These are phyloP conservation scores for Agapostemon virescens DNA, from an alignment of 2,888 invertebrate species.

Conservation along the genomic window DNA sequence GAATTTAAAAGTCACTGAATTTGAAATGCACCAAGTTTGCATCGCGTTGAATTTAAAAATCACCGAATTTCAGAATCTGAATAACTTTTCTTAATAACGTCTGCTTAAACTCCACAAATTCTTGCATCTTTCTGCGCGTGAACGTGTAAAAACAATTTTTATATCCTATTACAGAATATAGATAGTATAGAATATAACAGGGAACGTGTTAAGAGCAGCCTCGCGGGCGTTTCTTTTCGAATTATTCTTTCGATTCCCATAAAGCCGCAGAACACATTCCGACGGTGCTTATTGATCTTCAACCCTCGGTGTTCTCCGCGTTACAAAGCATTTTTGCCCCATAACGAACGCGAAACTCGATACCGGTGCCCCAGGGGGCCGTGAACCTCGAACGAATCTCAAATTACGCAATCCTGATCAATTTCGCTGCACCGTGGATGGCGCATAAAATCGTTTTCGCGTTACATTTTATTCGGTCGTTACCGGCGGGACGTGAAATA, in stretches of 20 bases:
- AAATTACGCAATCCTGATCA: slow-evolving; percentile 18
- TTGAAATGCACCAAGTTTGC: too few relatives aligned
- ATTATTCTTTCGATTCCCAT: not conserved
- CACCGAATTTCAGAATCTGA: too few relatives aligned
- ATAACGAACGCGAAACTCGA: slow-evolving; percentile 5
- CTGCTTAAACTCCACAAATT: too few relatives aligned
- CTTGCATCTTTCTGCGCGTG: too few relatives aligned
- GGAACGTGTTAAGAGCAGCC: not conserved
- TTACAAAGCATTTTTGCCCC: not conserved
- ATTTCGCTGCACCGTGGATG: slow-evolving; percentile 1
- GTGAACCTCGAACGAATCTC: not conserved
- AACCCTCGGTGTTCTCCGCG: not conserved
- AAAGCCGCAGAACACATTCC: not conserved
- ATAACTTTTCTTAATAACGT: too few relatives aligned
- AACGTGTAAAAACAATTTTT: too few relatives aligned
- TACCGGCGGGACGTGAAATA: slow-evolving; percentile 27
- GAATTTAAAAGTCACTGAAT: too few relatives aligned
- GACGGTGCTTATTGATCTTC: not conserved
- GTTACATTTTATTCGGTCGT: slow-evolving; percentile 19
- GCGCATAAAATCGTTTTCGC: slow-evolving; percentile 13
- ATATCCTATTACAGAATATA: too few relatives aligned
- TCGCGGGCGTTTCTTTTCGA: not conserved
- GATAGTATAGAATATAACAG: too few relatives aligned
- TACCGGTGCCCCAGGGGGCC: not conserved
- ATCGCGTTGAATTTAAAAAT: too few relatives aligned